Percentiles rank a stretch among this genome's conserved stretches.
These are phyloP conservation scores for Glyphotaelius pellucidus DNA, from an alignment of 2,888 invertebrate species.

Conservation along the genomic window DNA sequence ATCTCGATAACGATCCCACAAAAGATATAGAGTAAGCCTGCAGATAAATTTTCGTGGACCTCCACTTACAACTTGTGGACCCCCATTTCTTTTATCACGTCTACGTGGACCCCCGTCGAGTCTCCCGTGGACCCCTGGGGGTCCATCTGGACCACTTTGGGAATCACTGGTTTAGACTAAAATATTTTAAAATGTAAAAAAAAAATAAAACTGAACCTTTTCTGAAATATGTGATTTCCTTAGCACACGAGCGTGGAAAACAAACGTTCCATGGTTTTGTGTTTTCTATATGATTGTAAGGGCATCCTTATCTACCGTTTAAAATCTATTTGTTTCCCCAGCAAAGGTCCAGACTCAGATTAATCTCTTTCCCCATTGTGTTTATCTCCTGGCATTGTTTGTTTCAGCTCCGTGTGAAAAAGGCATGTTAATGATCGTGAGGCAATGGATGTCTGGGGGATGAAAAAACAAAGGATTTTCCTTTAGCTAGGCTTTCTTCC, in stretches of 20 bases:
- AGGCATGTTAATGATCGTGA: conserved; percentile 53
- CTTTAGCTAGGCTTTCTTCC: conserved; percentile 26
- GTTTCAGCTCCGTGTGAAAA: conserved; percentile 47
- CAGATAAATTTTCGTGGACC: too few relatives aligned
- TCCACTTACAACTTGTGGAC: too few relatives aligned
- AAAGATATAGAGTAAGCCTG: too few relatives aligned
- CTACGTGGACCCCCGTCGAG: too few relatives aligned
- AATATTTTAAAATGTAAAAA: too few relatives aligned
- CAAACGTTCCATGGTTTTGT: not conserved
- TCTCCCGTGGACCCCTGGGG: too few relatives aligned
- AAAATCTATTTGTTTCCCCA: conserved; percentile 43
- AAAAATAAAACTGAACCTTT: too few relatives aligned
- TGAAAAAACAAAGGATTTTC: conserved; percentile 39
- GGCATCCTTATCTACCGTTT: conserved; percentile 31
- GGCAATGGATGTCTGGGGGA: conserved; percentile 7
- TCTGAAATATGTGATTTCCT: not conserved
- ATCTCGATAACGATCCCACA: too few relatives aligned
- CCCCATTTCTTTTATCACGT: too few relatives aligned
- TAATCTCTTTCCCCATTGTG: conserved; percentile 45
- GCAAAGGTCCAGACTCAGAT: conserved; percentile 15
- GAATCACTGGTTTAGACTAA: too few relatives aligned
- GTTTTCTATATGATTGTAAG: not conserved
- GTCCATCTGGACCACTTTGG: too few relatives aligned
- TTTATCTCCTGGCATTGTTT: conserved; percentile 49
- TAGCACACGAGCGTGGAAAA: not conserved